These are phyloP conservation scores for Aldabrachelys gigantea DNA, from an alignment of 2,113 vertebrate genomes.

Conservation along the genomic window DNA sequence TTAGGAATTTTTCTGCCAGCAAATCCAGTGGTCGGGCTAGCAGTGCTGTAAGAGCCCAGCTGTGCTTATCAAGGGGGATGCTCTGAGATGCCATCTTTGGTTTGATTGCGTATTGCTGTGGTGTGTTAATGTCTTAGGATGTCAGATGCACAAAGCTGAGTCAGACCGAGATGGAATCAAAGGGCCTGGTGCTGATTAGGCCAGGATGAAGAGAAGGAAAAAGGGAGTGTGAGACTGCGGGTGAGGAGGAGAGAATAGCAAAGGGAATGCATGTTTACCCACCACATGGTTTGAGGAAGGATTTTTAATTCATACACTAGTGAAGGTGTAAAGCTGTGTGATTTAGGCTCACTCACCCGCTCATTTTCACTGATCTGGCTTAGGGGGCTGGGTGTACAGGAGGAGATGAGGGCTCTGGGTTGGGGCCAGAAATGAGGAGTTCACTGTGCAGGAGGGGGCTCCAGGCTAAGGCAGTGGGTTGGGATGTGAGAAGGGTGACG, in stretches of 20 bases:
- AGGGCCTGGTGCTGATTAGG: neutral
- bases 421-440: too few species aligned
- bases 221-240: neutral
- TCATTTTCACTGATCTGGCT: too few species aligned
- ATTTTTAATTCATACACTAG: neutral
- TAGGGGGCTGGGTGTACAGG: too few species aligned
- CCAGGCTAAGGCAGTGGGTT: too few species aligned
- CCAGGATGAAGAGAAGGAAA: neutral
- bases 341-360: neutral
- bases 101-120: neutral
- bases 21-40: fast-evolving
- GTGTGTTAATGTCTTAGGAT: fast-evolving
- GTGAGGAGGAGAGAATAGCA: neutral
- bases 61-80: fast-evolving
- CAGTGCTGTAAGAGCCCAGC: fast-evolving
- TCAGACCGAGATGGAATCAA: neutral
- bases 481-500: too few species aligned
- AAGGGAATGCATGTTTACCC: neutral
- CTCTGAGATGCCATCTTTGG: neutral
- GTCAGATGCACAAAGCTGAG: neutral
- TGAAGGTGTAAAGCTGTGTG: neutral
- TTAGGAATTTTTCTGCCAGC: fast-evolving
- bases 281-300: neutral
- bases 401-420: too few species aligned
- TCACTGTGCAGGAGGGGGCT: too few species aligned